Conservation (phyloP, 2,113 vertebrate species). For the Pantherophis guttatus region DNA sequence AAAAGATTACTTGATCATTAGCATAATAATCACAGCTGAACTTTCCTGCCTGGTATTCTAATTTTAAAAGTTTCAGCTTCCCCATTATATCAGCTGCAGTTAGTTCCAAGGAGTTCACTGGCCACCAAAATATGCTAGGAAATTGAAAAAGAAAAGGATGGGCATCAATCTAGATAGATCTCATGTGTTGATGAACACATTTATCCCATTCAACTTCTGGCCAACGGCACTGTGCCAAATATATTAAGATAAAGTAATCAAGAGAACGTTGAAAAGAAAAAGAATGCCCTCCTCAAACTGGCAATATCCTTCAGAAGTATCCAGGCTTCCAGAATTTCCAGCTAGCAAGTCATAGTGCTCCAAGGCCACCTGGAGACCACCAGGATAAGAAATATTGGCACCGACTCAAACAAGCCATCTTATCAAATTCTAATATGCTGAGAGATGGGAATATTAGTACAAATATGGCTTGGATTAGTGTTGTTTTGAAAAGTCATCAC, state of each 20-base stretch:
- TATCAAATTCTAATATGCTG: background rate
- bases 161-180: background rate
- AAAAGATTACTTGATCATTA: constrained; percentile 67
- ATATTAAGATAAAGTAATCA: background rate
- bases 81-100: constrained; percentile 61
- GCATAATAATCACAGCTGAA: constrained; percentile 61
- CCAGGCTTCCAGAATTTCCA: background rate
- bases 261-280: background rate
- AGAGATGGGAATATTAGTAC: background rate
- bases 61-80: constrained; percentile 56
- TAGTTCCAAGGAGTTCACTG: constrained; percentile 55
- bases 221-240: background rate
- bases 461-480: background rate
- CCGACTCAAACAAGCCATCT: background rate
- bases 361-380: background rate
- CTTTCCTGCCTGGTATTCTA: constrained; percentile 49
- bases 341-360: background rate
- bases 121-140: constrained; percentile 46
- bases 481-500: background rate
- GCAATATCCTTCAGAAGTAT: background rate
- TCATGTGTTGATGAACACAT: background rate
- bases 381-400: background rate
- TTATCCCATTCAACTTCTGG: background rate
- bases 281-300: background rate
- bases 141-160: background rate